These are phyloP conservation scores for Ormia ochracea DNA, from an alignment of 2,888 invertebrate species.

Conservation along the genomic window DNA sequence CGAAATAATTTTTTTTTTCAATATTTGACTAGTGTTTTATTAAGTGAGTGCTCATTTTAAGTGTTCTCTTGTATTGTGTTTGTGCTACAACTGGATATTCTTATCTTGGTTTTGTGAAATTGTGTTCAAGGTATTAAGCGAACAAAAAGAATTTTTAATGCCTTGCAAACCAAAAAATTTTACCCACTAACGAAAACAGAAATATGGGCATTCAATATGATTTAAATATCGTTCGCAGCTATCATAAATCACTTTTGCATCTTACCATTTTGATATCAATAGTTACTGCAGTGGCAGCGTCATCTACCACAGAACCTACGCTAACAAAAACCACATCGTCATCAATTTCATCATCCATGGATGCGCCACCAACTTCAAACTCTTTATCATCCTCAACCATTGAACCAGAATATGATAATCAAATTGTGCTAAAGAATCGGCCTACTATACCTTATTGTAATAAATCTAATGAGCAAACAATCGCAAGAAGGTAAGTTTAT, in stretches of 20 bases:
- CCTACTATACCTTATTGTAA: slow-evolving; percentile 71
- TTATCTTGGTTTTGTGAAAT: not conserved
- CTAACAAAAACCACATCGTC: slow-evolving; percentile 1
- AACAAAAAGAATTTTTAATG: slow-evolving; percentile 25
- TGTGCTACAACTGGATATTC: not conserved
- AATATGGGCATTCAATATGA: slow-evolving; percentile 70
- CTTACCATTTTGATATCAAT: slow-evolving; percentile 71
- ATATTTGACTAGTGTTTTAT: no score
- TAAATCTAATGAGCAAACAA: slow-evolving; percentile 71
- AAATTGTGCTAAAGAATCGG: slow-evolving; percentile 30
- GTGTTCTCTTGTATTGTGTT: not conserved
- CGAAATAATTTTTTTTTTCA: not conserved
- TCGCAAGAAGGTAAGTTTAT: slow-evolving; percentile 72
- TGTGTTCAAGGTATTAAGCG: not conserved
- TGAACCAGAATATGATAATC: not conserved
- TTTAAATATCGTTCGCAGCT: slow-evolving; percentile 66
- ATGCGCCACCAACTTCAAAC: not conserved
- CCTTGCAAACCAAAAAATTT: not conserved
- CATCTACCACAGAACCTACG: slow-evolving; percentile 43
- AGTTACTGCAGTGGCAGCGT: slow-evolving; percentile 66
- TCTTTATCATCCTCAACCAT: not conserved
- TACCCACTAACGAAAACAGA: slow-evolving; percentile 5
- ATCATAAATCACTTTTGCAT: slow-evolving; percentile 68
- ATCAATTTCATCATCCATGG: slow-evolving; percentile 22
- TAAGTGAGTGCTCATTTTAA: not conserved